Base-by-base conservation (phyloP, 2,888 invertebrate species). In the Glaucopsyche alexis region DNA sequence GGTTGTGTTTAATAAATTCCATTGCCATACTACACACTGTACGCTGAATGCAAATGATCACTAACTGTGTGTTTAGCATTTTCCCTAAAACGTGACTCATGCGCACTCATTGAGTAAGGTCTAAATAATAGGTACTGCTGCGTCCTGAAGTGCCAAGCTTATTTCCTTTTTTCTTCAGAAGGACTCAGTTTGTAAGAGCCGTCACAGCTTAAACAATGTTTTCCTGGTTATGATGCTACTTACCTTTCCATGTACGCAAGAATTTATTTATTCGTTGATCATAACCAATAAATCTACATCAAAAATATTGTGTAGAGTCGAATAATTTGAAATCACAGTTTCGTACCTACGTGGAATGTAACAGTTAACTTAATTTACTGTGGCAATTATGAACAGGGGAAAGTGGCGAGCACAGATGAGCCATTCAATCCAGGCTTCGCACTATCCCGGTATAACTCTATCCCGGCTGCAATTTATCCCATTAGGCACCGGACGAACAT, bases 351-450 rank as follows among this genome's bases (percentile, higher is more conserved):
- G 13, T 29, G 5, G 55, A 9, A 29, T 60, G 19, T 60, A 60
- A 19, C 55, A 47, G 42, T 45, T 42, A 47, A 45, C 47, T 13
- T 29, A 45, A 69, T 45, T 47, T 69, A 47, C 69, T 47, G 29
- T 13, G 49, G 69, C 69, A 49, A 69, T 69, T 69, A 69, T 69
- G 47, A 69, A 69, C 47, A 67, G 29, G 14, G 29, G 29, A 47
- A 19, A 49, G 69, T 16, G 9, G 69, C 69, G 49, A n/a, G 38
- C 14, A 8, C 40, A 40, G 65, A n/a, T 40, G 40, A n/a, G 8
- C n/a, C 42, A 42, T 45, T 29, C 11, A 14, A n/a, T n/a, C 65
- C 65, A 7, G 66, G 42, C 1, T n/a, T 7, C 42, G 7, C 42
- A 42, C 14, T 52, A n/a, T 73, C 14, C 65, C 65, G 55, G 19